Evolutionary conservation across 2,113 vertebrate species (phyloP), one percentile per base, ranked within the genome.

Genomic region (Podocnemis expansa): DNA sequence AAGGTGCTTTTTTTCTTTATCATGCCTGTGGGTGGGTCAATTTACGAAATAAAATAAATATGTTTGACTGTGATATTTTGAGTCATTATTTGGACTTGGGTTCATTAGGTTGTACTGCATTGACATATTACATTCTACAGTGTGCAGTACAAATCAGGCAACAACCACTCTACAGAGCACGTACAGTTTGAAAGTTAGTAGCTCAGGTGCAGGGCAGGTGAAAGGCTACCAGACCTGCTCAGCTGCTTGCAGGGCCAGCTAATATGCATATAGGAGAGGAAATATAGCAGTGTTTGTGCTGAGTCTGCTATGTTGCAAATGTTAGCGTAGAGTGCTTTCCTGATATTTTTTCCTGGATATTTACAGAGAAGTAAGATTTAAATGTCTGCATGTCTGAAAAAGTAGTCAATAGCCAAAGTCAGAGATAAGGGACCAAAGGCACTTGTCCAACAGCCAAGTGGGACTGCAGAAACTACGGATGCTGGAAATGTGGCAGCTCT

Each of bases 221-320:
- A 55, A 89, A 83, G 38, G 38, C 41, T 56, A 47, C 60, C 2
- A 13, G 84, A 88, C 34, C 16, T 49, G 17, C 45, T 73, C 82
- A 54, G 5, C 41, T 54, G 58, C 55, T 41, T 51, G 52, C 27
- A 79, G 27, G 81, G 73, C n/a, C 76, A 24, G 22, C 7, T 31
- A 81, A 87, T 0, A 1, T 27, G 81, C 16, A 11, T 0, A 0
- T 11, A 41, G 21, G n/a, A 89, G 89, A 22, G 54, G 79, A 84
- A 82, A 63, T 3, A 47, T 1, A 2, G 25, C 8, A 5, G 2
- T 2, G 14, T 22, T 67, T 56, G 8, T 25, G 29, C 11, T 31
- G 55, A 12, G 3, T 17, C 22, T 25, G 24, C 29, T 11, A 49
- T 49, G 22, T 24, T 49, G 47, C 43, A 88, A 89, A 58, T 49